These are phyloP conservation scores for Nasonia longicornis DNA, from an alignment of 1,140 invertebrate species.

Conservation along the genomic window DNA sequence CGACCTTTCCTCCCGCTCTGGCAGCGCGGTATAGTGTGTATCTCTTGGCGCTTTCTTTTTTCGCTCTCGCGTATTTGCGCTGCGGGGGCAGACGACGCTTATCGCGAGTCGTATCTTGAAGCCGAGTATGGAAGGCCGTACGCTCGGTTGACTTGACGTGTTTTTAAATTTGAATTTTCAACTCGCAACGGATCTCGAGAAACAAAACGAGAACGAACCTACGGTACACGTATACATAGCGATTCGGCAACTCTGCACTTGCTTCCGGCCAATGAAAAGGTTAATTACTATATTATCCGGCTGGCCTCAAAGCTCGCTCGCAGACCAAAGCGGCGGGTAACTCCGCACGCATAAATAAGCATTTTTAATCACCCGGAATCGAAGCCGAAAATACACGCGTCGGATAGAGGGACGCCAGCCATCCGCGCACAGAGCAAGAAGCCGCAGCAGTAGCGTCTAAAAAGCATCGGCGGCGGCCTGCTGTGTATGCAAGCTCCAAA, in stretches of 20 bases:
- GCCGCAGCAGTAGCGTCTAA: slow-evolving; percentile 14
- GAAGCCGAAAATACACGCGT: background rate
- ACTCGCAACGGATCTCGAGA: background rate
- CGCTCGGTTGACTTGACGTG: background rate
- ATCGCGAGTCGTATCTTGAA: background rate
- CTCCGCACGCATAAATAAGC: slow-evolving; percentile 29
- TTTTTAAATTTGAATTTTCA: background rate
- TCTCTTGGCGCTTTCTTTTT: slow-evolving; percentile 8
- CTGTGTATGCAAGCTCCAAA: slow-evolving; percentile 24
- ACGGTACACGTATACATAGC: background rate
- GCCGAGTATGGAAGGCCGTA: background rate
- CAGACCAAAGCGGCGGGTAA: background rate
- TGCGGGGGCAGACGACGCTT: background rate
- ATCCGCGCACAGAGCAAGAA: background rate
- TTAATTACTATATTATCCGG: slow-evolving; percentile 21
- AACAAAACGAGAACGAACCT: background rate
- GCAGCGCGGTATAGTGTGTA: background rate
- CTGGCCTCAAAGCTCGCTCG: background rate
- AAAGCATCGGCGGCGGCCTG: slow-evolving; percentile 26
- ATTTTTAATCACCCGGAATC: slow-evolving; percentile 44
- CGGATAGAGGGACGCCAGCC: background rate
- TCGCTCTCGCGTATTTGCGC: background rate
- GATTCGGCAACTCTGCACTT: background rate
- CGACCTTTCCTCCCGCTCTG: slow-evolving; percentile 10
- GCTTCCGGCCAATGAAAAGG: slow-evolving; percentile 6